Base-by-base conservation (phyloP, 2,797 vertebrate genomes). In the Ptychadena robeensis region DNA sequence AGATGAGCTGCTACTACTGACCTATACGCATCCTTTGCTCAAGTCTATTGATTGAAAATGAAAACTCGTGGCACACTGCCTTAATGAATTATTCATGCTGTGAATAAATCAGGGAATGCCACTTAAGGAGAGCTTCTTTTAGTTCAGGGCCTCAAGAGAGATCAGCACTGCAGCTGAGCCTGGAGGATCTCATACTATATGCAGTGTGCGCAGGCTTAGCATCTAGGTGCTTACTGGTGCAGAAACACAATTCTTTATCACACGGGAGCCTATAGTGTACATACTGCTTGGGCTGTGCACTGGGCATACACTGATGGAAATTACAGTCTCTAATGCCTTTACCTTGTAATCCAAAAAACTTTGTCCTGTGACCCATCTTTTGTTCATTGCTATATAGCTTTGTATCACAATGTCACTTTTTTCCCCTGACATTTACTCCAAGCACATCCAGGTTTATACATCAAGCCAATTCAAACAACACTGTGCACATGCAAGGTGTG, bases 41-140 rank as follows among this genome's bases (percentile, higher is more conserved):
- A 37, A 72, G 57, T 0, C 2, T 38, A 27, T 0, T 71, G 77
- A 87, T 63, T 71, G 35, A 0, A 2, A 44, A 35, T 40, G 44
- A 81, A 71, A 53, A 72, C 85, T 59, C 63, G 40, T 78, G 40
- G 35, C 10, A 11, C 0, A 2, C 63, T 73, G 53, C 53, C 40
- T 32, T 65, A 48, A 82, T 70, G 57, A n/a, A 77, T 80, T 61
- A 80, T 61, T 65, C 61, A 63, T 6, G 0, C 61, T 63, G 61
- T 25, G 83, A 82, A 87, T 76, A 81, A 87, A 87, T 74, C 79
- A 76, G 69, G 84, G 86, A 5, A 85, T 80, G 63, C 71, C 15
- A 73, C 79, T 80, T 86, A 73, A 70, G 35, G 73, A 44, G 28
- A 74, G 75, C 5, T 82, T 53, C 34, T 71, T 82, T 81, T 53